Evolutionary conservation across 2,888 invertebrate genomes (phyloP).

Genomic region (Subacronicta megacephala): DNA sequence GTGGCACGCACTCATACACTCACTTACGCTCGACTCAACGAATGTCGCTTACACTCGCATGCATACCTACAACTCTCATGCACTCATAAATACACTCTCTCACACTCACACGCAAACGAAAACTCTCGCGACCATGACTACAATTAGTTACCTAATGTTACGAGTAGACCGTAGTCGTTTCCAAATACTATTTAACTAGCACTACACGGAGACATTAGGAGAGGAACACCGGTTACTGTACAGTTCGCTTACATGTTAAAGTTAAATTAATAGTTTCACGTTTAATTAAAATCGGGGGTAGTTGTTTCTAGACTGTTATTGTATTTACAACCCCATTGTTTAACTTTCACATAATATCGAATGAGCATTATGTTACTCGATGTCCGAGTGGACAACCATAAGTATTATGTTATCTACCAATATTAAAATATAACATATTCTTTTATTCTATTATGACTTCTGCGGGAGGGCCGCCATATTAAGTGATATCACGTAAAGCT

Average conservation of each 20-base stretch:
- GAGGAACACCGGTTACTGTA: conserved; percentile 89
- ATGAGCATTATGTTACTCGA: conserved; percentile 85
- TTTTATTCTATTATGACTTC: conserved; percentile 73
- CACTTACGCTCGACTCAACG: conserved; percentile 45
- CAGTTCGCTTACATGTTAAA: conserved; percentile 80
- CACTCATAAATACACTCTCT: conserved; percentile 48
- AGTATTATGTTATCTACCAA: conserved; percentile 75
- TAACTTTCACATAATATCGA: conserved; percentile 74
- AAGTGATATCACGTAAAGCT: conserved; percentile 88
- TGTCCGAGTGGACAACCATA: conserved; percentile 78
- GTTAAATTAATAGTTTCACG: conserved; percentile 76
- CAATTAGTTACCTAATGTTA: conserved; percentile 76
- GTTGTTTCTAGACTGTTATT: conserved; percentile 71
- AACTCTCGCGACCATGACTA: conserved; percentile 70
- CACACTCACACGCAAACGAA: conserved; percentile 66
- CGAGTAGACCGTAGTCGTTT: conserved; percentile 77
- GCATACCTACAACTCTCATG: conserved; percentile 51
- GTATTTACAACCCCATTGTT: conserved; percentile 82
- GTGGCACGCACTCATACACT: conserved; percentile 48
- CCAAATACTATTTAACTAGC: conserved; percentile 80
- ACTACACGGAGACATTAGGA: conserved; percentile 86
- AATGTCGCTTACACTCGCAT: conserved; percentile 45
- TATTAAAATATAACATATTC: conserved; percentile 86
- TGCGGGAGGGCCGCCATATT: conserved; percentile 82
- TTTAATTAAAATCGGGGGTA: conserved; percentile 81